phyloP scores from a whole-genome alignment of 2,888 invertebrate species.

The Pogonocherus hispidulus region DNA sequence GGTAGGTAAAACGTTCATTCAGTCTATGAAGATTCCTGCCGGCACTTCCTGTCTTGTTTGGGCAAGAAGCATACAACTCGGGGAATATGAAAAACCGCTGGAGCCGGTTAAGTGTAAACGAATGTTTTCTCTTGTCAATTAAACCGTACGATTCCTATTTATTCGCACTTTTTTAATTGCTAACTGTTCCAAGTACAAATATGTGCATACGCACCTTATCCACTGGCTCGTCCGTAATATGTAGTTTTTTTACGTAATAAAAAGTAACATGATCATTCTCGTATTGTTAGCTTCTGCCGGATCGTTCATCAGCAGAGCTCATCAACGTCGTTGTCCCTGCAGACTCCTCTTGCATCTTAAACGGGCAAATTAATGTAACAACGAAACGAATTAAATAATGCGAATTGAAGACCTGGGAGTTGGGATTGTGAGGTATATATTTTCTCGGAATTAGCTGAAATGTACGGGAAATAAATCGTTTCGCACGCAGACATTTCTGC shows the following conservation, averaged over 20 bases:
- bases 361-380: conserved; percentile 48
- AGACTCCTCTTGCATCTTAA: conserved; percentile 51
- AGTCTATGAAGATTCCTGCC: neutral
- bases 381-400: conserved; percentile 46
- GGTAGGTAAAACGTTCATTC: neutral
- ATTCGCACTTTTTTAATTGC: conserved; percentile 44
- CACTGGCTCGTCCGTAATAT: conserved; percentile 38
- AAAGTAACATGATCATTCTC: conserved; percentile 39
- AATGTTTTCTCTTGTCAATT: conserved; percentile 39
- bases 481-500: conserved; percentile 16
- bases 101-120: conserved; percentile 31
- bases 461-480: conserved; percentile 10
- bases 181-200: conserved; percentile 38
- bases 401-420: conserved; percentile 43
- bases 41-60: neutral
- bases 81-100: conserved; percentile 14
- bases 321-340: conserved; percentile 48
- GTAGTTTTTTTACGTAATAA: conserved; percentile 41
- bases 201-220: conserved; percentile 40
- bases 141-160: conserved; percentile 39
- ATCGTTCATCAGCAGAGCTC: conserved; percentile 50
- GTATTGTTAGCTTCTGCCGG: conserved; percentile 48
- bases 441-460: conserved; percentile 26
- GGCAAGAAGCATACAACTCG: neutral
- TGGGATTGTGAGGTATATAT: conserved; percentile 25